Evolutionary conservation across 2,888 invertebrate species (phyloP), one percentile per base, ranked within the genome.

Genomic region (Chymomyza procnemis): DNA sequence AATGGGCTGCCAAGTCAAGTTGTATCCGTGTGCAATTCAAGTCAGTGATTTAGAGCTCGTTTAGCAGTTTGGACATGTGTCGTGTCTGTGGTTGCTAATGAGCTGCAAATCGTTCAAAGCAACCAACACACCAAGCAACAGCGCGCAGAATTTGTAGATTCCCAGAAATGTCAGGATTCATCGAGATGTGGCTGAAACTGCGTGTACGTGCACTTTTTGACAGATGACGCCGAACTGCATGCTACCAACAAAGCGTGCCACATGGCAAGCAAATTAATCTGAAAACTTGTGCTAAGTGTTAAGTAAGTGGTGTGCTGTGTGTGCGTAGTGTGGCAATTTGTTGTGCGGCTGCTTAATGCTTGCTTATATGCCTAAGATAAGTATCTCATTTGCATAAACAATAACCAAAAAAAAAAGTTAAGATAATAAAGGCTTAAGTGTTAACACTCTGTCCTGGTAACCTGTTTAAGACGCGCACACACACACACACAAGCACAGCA

Each of bases 1-100:
- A 64, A 56, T 64, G 72, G 54, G 14, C 54, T 54, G 54, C 54
- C 54, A 54, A 54, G 78, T 78, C 78, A 75, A 69, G 66, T 73
- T 75, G 70, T 80, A 74, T n/a, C 18, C 50, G 50, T 19, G 50
- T 50, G 50, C 18, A 9, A 18, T 12, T 19, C 50, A 50, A 50
- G 50, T 64, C 86, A 80, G 81, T 86, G 81, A 81, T 86, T 86
- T 81, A 81, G 86, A 84, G 21, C 74, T 69, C 67, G 82, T 71
- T 81, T 86, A 80, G 86, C 75, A 86, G 79, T 80, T 84, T 59
- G 71, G 81, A 80, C 81, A 84, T 81, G 81, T 84, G 85, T 80
- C 76, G 73, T 73, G 79, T 71, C 79, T 80, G 67, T 76, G 75
- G 70, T 65, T 73, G 84, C 86, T 86, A 81, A 84, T 86, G 86